Evolutionary conservation across 2,797 vertebrate species (phyloP).

Genomic region (Danio choprae): DNA sequence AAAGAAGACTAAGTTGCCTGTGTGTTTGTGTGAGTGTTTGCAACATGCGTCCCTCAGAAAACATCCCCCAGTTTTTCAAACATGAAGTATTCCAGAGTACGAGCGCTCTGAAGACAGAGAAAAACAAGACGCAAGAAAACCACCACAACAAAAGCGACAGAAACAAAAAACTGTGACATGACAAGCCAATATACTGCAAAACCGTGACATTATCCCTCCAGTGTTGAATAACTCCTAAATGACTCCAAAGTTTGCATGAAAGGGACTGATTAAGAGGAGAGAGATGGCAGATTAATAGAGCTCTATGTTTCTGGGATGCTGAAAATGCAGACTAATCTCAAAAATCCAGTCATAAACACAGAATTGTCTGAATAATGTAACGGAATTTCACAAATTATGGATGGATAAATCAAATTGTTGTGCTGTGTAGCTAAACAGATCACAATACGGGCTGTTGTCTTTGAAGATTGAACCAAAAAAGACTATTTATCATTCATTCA

Average conservation of each 20-base stretch:
- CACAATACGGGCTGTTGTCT: too few relatives aligned
- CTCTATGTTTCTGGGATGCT: too few relatives aligned
- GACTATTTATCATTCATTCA: too few relatives aligned
- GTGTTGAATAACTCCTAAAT: constrained; percentile 34
- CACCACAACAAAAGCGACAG: constrained; percentile 31
- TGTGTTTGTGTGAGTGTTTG: constrained; percentile 33
- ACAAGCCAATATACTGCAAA: constrained; percentile 13
- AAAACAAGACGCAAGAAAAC: constrained; percentile 20
- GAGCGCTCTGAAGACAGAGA: constrained; percentile 42
- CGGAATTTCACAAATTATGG: too few relatives aligned
- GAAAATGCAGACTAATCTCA: too few relatives aligned
- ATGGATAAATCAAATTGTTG: too few relatives aligned
- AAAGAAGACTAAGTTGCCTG: constrained; percentile 35
- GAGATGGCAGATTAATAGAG: constrained; percentile 22
- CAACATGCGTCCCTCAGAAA: constrained; percentile 48
- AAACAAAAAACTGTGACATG: constrained; percentile 23
- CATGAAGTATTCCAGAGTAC: constrained; percentile 23
- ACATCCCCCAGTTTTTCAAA: constrained; percentile 5
- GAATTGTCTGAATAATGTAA: too few relatives aligned
- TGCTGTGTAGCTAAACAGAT: too few relatives aligned
- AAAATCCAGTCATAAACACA: too few relatives aligned
- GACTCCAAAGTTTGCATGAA: constrained; percentile 39
- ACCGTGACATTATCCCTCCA: constrained; percentile 15
- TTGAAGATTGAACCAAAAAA: too few relatives aligned
- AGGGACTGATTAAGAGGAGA: constrained; percentile 32